phyloP scores from a whole-genome alignment of 2,113 vertebrate genomes.

The Megaleporinus macrocephalus region DNA sequence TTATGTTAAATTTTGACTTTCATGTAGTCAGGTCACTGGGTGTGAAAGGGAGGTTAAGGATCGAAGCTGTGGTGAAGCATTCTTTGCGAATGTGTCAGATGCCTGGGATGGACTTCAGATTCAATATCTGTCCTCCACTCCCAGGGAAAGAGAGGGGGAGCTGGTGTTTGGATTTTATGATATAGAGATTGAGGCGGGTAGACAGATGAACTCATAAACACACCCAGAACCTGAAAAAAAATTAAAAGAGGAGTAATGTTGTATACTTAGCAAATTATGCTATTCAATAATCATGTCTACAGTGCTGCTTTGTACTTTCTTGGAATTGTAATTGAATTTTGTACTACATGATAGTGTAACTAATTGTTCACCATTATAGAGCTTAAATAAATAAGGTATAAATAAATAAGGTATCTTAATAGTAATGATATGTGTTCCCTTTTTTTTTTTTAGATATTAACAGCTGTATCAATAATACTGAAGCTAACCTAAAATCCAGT shows the following conservation, averaged over 20 bases:
- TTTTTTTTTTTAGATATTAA: not conserved
- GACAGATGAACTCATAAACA: constrained; percentile 3
- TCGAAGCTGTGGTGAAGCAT: not conserved
- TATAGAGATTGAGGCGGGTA: not conserved
- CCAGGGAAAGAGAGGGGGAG: not conserved
- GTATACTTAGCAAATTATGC: not conserved
- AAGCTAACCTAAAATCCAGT: not conserved
- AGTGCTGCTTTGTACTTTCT: not conserved
- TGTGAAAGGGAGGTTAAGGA: not conserved
- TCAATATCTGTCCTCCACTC: not conserved
- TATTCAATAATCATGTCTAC: not conserved
- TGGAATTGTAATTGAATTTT: too few species aligned
- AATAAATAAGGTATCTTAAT: too few species aligned
- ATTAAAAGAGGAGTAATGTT: not conserved
- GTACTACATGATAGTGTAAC: too few species aligned
- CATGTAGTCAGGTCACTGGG: not conserved
- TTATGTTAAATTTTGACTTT: not conserved
- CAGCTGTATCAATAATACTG: not conserved
- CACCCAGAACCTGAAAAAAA: not conserved
- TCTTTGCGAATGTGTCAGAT: not conserved
- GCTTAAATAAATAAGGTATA: too few species aligned
- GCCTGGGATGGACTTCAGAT: constrained; percentile 2
- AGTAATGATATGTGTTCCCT: too few species aligned
- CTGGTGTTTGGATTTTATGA: constrained; percentile 11
- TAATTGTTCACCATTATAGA: too few species aligned